Evolutionary conservation across 1,140 invertebrate species (phyloP).

Genomic region (Solenopsis fugax): DNA sequence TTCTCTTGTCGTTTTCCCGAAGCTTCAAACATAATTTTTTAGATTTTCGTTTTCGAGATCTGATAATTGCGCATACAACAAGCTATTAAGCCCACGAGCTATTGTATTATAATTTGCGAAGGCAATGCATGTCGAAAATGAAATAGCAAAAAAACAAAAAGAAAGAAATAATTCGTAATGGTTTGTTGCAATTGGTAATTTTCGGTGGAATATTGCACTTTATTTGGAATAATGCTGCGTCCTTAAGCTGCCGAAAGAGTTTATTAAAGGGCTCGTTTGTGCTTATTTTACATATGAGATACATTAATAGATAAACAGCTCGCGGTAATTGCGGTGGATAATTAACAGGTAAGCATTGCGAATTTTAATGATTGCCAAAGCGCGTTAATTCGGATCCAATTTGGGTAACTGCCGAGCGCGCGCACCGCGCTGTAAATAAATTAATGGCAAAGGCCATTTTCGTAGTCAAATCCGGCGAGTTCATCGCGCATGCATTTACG

Average conservation of each 20-base stretch:
- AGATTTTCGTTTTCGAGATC: background rate
- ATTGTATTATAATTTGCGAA: constrained; percentile 20
- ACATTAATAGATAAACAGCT: background rate
- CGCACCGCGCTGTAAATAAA: constrained; percentile 1
- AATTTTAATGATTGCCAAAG: constrained; percentile 54
- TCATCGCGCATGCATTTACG: constrained; percentile 53
- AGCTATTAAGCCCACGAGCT: background rate
- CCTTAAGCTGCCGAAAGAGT: background rate
- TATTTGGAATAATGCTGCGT: background rate
- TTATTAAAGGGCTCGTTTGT: background rate
- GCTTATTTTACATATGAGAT: constrained; percentile 7
- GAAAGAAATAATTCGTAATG: background rate
- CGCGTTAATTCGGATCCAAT: constrained; percentile 43
- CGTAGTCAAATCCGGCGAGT: background rate
- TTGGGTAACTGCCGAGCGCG: constrained; percentile 44
- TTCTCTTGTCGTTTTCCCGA: background rate
- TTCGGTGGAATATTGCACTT: constrained; percentile 1
- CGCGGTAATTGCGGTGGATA: constrained; percentile 20
- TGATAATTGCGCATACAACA: background rate
- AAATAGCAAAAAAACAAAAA: background rate
- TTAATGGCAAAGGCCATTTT: constrained; percentile 31
- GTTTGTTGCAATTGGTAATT: constrained; percentile 26
- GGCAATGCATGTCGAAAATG: background rate
- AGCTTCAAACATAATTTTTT: background rate
- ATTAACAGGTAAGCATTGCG: constrained; percentile 28